A percentile compares a stretch with the other conserved stretches of the same genome.
Conservation (phyloP, 2,797 vertebrate genomes). For the Gastrophryne carolinensis region DNA sequence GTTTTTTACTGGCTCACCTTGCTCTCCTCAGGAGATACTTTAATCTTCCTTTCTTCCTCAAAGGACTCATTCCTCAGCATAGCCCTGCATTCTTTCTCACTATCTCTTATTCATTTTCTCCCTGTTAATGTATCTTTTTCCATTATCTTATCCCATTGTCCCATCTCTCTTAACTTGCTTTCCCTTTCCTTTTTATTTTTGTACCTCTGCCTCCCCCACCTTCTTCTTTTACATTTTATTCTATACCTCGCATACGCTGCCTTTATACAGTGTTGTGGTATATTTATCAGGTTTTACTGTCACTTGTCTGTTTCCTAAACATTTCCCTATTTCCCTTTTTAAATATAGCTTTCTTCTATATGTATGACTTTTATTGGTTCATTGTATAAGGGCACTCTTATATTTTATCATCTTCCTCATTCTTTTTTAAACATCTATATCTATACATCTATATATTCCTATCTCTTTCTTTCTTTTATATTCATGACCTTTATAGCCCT, state of each 20-base stretch:
- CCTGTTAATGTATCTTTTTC: conserved; percentile 33
- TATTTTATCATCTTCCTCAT: background rate
- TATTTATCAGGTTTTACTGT: too few relatives aligned
- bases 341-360: background rate
- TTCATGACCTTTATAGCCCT: too few relatives aligned
- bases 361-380: background rate
- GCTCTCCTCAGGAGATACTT: conserved; percentile 33
- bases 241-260: too few relatives aligned
- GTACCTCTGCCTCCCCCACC: background rate
- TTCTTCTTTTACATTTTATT: too few relatives aligned
- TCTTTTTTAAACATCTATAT: background rate
- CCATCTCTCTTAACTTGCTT: background rate
- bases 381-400: background rate
- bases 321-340: background rate
- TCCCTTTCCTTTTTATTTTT: background rate
- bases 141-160: background rate
- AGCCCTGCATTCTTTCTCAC: conserved; percentile 36
- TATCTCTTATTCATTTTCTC: conserved; percentile 35
- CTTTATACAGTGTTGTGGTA: too few relatives aligned
- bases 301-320: too few relatives aligned
- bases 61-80: conserved; percentile 37
- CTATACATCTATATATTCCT: background rate
- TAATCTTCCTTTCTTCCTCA: conserved; percentile 38
- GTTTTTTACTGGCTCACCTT: conserved; percentile 7
- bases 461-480: background rate